A percentile compares a stretch with the other conserved stretches of the same genome.
Conservation (phyloP, 2,113 vertebrate genomes). For the Caloenas nicobarica region DNA sequence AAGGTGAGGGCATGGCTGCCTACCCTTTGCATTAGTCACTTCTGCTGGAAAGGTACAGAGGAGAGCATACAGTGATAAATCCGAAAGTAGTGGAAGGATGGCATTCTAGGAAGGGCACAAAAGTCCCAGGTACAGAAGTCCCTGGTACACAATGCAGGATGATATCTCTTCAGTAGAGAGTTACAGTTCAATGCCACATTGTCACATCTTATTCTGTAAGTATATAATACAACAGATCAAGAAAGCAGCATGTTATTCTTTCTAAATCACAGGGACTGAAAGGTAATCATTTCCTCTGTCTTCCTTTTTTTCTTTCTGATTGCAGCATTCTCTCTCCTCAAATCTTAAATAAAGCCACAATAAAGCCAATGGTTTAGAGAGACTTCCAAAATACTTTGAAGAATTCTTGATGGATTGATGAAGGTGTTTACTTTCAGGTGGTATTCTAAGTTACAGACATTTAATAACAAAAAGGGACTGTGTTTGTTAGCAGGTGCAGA, state of each 20-base stretch:
- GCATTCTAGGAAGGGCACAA: background rate
- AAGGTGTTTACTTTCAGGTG: constrained; percentile 4
- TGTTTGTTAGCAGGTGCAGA: constrained; percentile 21
- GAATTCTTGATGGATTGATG: constrained; percentile 1
- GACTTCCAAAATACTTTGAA: constrained; percentile 45
- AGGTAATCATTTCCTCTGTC: constrained; percentile 18
- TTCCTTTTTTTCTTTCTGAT: constrained; percentile 32
- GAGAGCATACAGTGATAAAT: background rate
- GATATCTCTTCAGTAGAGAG: background rate
- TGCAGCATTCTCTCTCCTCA: constrained; percentile 35
- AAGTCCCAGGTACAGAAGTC: background rate
- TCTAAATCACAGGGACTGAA: constrained; percentile 46
- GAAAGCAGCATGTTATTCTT: constrained; percentile 37
- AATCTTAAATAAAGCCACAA: constrained; percentile 38
- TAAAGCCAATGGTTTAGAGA: constrained; percentile 30
- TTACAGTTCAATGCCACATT: background rate
- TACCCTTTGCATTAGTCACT: constrained; percentile 3
- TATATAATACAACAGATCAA: background rate
- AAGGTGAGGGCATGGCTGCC: background rate
- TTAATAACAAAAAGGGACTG: background rate
- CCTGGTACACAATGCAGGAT: background rate
- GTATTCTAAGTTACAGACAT: constrained; percentile 21
- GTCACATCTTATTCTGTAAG: constrained; percentile 21
- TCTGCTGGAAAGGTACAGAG: background rate
- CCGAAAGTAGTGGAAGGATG: background rate